Evolutionary conservation across 92 coral and sea anemone species (phyloP).

Genomic region (Actinostola sp.): DNA sequence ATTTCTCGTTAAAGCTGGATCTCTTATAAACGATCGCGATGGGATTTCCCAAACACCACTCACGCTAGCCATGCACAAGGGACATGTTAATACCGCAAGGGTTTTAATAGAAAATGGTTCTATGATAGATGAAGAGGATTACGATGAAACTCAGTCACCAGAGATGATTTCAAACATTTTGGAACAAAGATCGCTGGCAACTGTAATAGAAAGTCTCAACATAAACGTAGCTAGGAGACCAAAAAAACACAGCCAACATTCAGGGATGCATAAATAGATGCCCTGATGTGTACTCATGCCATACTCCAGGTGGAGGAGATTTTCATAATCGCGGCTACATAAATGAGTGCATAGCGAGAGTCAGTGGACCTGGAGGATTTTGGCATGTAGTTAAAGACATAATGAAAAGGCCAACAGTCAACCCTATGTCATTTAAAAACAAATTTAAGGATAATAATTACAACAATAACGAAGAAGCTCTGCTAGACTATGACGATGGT

Average conservation of each 20-base stretch:
- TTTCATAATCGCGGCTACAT: slow-evolving; percentile 51
- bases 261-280: slow-evolving; percentile 43
- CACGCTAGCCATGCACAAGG: slow-evolving; percentile 43
- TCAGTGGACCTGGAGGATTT: slow-evolving; percentile 35
- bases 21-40: slow-evolving; percentile 28
- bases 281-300: slow-evolving; percentile 49
- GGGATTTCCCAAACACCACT: slow-evolving; percentile 51
- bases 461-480: slow-evolving; percentile 29
- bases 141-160: slow-evolving; percentile 19
- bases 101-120: slow-evolving; percentile 47
- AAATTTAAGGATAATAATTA: no score
- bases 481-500: slow-evolving; percentile 41
- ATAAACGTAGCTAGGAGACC: slow-evolving; percentile 54
- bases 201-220: slow-evolving; percentile 8
- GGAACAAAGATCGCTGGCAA: slow-evolving; percentile 5
- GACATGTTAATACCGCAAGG: slow-evolving; percentile 20
- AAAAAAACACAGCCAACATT: slow-evolving; percentile 44
- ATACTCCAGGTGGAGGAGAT: slow-evolving; percentile 55
- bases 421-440: no score
- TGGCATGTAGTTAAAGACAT: slow-evolving; percentile 14
- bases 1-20: slow-evolving; percentile 26
- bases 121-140: slow-evolving; percentile 8
- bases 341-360: slow-evolving; percentile 44
- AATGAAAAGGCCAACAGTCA: no score
- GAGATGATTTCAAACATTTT: slow-evolving; percentile 24